Evolutionary conservation across 2,888 invertebrate species (phyloP), one percentile per base, ranked within the genome.

Genomic region (Cantharis flavilabris): DNA sequence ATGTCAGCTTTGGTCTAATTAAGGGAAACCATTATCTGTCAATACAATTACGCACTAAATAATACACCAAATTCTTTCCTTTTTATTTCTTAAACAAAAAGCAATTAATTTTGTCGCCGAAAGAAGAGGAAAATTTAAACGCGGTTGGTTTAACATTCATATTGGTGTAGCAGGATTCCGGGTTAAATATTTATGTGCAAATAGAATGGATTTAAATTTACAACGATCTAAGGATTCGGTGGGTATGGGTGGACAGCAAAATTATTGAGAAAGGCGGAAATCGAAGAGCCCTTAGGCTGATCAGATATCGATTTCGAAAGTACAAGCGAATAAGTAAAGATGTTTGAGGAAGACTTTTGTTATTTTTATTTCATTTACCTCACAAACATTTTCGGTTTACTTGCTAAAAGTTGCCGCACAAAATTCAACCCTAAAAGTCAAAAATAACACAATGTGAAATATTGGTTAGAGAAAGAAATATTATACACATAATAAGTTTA

Each of bases 1-100:
- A 67, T 76, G 78, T 79, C 78, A 79, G 78, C 78, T 79, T 79
- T 79, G 73, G 73, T 76, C 73, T 76, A 79, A 79, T 79, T 76
- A 79, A 79, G 76, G 76, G 73, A 71, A 76, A 78, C 71, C 78
- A 72, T 75, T 77, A 69, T 75, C 75, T 77, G 77, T 77, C 77
- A 72, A 77, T 77, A 77, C 72, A 72, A 69, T 75, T 77, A 77
- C 49, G 65, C 77, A 72, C 63, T 77, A 77, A 72, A 77, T 77
- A 77, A 75, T 75, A 75, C 72, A 75, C 67, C 72, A 74, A 74
- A 74, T 77, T 72, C 69, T 70, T 67, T 13, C n/a, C n/a, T 70
- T 64, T 70, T 69, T 67, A 30, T 70, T 28, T 64, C 14, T 26
- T 26, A 14, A 18, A 64, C 64, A 23, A 64, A 64, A 18, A 23